These are phyloP conservation scores for Yasuhikotakia modesta DNA, from an alignment of 2,797 vertebrate genomes.

Conservation along the genomic window DNA sequence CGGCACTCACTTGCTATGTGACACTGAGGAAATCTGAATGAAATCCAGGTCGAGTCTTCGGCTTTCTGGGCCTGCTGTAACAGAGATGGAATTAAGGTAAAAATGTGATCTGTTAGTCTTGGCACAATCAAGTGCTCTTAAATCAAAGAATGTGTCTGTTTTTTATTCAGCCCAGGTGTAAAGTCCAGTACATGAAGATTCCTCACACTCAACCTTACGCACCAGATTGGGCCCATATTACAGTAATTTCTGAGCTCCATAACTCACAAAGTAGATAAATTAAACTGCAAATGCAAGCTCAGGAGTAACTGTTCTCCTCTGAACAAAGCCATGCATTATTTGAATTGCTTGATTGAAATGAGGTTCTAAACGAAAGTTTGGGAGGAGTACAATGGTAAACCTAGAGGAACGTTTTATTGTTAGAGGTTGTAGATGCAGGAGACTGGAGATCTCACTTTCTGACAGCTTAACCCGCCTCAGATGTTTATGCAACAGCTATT, in stretches of 20 bases:
- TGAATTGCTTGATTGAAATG: constrained; percentile 3
- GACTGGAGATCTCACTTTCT: no score
- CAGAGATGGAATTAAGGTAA: constrained; percentile 44
- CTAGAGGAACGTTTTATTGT: not conserved
- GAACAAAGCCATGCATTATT: constrained; percentile 8
- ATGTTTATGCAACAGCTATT: no score
- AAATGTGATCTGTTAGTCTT: constrained; percentile 56
- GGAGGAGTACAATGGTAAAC: not conserved
- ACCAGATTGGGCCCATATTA: constrained; percentile 16
- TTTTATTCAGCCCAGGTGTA: constrained; percentile 53
- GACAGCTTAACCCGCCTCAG: no score
- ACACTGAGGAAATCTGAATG: constrained; percentile 45
- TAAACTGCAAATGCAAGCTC: constrained; percentile 26
- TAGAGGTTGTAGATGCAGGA: not conserved
- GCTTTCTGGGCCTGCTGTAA: constrained; percentile 38
- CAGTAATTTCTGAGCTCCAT: constrained; percentile 11
- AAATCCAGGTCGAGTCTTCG: constrained; percentile 37
- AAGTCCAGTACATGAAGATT: constrained; percentile 31
- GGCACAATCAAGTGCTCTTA: constrained; percentile 45
- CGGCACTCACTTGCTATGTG: constrained; percentile 36
- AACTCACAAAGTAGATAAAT: constrained; percentile 31
- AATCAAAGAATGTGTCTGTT: constrained; percentile 46
- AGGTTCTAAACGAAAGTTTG: constrained; percentile 1
- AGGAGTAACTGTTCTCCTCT: constrained; percentile 9
- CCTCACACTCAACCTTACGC: constrained; percentile 12